These are phyloP conservation scores for Ceraclea dissimilis DNA, from an alignment of 2,888 invertebrate species.

Conservation along the genomic window DNA sequence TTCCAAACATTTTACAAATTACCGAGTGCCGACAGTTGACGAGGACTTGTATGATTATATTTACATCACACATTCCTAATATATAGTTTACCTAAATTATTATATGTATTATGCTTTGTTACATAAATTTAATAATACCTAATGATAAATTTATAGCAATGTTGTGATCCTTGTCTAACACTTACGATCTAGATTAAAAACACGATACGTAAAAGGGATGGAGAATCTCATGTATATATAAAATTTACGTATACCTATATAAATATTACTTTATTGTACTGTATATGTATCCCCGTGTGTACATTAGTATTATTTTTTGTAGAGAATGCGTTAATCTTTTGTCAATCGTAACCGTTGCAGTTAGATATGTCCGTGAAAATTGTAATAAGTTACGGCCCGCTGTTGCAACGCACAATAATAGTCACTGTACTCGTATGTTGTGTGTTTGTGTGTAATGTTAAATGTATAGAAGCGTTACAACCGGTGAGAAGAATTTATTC, in stretches of 20 bases:
- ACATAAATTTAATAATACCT: no score
- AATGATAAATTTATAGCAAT: no score
- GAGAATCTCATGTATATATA: not conserved
- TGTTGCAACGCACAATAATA: conserved; percentile 11
- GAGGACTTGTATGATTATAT: no score
- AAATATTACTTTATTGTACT: not conserved
- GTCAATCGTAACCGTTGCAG: conserved; percentile 26
- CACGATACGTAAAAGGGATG: no score
- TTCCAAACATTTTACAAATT: no score
- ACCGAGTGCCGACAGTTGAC: no score
- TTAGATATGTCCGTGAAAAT: conserved; percentile 26
- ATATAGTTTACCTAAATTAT: no score
- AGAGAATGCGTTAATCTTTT: conserved; percentile 25
- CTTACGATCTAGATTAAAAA: no score
- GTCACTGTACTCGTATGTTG: not conserved
- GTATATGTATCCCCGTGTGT: not conserved
- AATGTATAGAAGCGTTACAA: not conserved
- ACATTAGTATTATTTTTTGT: conserved; percentile 5
- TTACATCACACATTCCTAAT: no score
- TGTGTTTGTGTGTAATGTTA: no score
- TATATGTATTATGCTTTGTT: no score
- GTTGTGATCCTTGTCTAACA: no score
- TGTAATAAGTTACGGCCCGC: conserved; percentile 25
- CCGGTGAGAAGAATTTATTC: conserved; percentile 21
- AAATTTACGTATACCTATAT: not conserved